Evolutionary conservation across 2,797 vertebrate genomes (phyloP).

Genomic region (Oceanodroma leucorhoa): DNA sequence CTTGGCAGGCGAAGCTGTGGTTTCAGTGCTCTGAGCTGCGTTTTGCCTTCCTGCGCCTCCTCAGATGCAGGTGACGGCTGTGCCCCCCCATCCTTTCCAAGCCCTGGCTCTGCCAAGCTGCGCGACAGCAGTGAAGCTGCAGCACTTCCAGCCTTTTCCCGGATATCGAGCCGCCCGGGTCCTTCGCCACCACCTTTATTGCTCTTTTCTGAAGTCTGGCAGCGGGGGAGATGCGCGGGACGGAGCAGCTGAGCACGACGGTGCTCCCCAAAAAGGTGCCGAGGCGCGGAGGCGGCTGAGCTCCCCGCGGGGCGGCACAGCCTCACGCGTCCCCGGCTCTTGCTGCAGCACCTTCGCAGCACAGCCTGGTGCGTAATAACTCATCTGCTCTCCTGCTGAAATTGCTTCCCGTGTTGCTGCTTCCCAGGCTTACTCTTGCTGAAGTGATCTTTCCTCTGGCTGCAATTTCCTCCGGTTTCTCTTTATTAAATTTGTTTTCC

Average conservation of each 20-base stretch:
- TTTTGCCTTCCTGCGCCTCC: background rate
- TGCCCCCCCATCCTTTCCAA: background rate
- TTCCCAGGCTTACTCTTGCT: background rate
- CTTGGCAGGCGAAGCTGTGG: background rate
- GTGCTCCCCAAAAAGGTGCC: background rate
- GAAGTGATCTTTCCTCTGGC: background rate
- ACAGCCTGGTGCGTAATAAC: background rate
- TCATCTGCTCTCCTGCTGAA: background rate
- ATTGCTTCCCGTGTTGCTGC: background rate
- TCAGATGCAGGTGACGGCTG: accelerated
- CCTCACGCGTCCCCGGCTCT: accelerated
- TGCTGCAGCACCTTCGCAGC: background rate
- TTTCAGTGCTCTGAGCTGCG: background rate
- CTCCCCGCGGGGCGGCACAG: accelerated
- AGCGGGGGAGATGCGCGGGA: background rate
- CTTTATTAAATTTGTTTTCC: background rate
- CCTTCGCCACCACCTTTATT: background rate
- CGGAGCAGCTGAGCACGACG: accelerated
- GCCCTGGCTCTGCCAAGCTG: background rate
- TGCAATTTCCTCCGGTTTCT: background rate
- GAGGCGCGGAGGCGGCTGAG: too few relatives aligned
- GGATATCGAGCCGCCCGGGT: accelerated
- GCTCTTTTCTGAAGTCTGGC: too few relatives aligned
- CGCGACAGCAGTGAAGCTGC: background rate
- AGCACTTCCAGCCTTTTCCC: background rate